Conservation (phyloP, 2,797 vertebrate species). For the Sphenodon punctatus region DNA sequence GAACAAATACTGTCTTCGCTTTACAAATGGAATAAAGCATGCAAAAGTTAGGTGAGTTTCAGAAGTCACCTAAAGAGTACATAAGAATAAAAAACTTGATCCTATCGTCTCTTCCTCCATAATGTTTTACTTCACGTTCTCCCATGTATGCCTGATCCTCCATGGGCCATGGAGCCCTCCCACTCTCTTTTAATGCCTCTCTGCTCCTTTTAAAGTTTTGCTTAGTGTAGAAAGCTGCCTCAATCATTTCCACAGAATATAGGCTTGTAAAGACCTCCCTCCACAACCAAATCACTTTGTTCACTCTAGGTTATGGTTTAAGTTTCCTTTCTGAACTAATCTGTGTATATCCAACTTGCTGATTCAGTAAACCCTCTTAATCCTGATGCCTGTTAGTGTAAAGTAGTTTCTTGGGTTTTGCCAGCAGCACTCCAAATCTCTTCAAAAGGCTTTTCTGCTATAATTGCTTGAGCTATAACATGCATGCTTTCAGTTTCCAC, state of each 20-base stretch:
- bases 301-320: not conserved
- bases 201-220: not conserved
- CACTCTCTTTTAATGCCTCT: not conserved
- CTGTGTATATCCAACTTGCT: not conserved
- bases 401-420: not conserved
- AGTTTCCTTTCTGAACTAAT: not conserved
- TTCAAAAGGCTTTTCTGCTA: not conserved
- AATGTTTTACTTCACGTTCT: not conserved
- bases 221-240: not conserved
- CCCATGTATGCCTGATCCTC: no score
- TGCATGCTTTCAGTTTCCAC: no score
- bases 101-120: fast-evolving
- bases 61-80: not conserved
- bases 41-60: fast-evolving
- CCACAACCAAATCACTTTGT: fast-evolving
- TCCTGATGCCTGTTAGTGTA: constrained; percentile 1
- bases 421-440: not conserved
- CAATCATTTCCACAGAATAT: not conserved
- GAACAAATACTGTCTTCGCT: not conserved
- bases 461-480: not conserved
- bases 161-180: not conserved
- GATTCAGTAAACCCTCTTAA: not conserved
- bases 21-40: not conserved
- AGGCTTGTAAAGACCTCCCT: not conserved
- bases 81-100: not conserved